Evolutionary conservation across 2,113 vertebrate species (phyloP).

Genomic region (Bungarus multicinctus): DNA sequence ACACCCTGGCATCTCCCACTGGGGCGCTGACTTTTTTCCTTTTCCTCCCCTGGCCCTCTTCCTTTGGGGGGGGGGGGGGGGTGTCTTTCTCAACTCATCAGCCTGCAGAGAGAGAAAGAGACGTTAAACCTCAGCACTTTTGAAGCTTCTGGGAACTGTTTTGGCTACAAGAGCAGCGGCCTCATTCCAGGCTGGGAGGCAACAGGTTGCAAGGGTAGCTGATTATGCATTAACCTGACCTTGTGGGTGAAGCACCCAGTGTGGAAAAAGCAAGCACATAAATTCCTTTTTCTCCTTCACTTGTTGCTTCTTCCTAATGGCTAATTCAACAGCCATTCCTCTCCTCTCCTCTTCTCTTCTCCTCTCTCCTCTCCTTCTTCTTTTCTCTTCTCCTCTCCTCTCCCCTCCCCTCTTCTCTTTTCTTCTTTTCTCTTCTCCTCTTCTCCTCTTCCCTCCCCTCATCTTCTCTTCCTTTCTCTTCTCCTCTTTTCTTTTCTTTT

Average conservation of each 20-base stretch:
- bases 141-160: neutral
- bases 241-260: neutral
- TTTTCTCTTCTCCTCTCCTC: neutral
- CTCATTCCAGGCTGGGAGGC: neutral
- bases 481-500: neutral
- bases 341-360: no score
- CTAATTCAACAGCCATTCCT: neutral
- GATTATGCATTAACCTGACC: neutral
- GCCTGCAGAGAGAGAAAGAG: neutral
- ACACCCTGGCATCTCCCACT: neutral
- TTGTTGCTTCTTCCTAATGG: neutral
- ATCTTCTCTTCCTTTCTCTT: no score
- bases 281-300: neutral
- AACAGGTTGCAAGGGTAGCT: neutral
- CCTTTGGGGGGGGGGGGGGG: neutral
- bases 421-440: no score
- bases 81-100: neutral
- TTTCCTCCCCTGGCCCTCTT: neutral
- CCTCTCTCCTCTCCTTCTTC: rapidly evolving
- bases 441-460: rapidly evolving
- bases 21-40: neutral
- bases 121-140: neutral
- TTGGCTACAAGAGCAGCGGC: neutral
- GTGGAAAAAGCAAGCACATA: neutral
- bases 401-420: no score